Evolutionary conservation across 1,140 invertebrate genomes (phyloP).

Genomic region (Papilio aristodemus): DNA sequence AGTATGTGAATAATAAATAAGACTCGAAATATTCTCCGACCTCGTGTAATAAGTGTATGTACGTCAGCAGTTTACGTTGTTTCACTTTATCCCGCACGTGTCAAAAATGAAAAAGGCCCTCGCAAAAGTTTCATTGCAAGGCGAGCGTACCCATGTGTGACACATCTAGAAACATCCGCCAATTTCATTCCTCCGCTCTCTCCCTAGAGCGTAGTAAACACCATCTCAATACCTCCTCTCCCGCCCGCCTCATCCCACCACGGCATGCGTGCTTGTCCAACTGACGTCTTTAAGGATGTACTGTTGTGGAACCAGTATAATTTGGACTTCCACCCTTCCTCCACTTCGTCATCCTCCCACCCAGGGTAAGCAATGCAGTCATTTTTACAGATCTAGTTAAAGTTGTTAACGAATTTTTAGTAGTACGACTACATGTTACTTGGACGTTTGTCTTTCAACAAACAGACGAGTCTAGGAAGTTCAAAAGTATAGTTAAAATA

Average conservation of each 20-base stretch:
- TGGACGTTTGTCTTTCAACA: constrained; percentile 49
- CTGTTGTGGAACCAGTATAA: constrained; percentile 43
- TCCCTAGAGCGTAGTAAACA: constrained; percentile 73
- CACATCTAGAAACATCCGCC: constrained; percentile 69
- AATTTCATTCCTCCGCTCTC: constrained; percentile 72
- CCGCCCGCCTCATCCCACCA: constrained; percentile 40
- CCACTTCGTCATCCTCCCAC: background rate
- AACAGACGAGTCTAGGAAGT: constrained; percentile 65
- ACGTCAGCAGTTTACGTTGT: constrained; percentile 38
- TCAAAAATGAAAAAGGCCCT: constrained; percentile 58
- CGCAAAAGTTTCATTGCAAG: constrained; percentile 63
- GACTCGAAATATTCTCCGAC: constrained; percentile 14
- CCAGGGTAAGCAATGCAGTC: constrained; percentile 18
- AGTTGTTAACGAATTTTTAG: constrained; percentile 49
- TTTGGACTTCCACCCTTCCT: constrained; percentile 6
- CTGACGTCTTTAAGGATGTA: constrained; percentile 67
- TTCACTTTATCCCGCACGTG: constrained; percentile 54
- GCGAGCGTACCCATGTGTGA: constrained; percentile 57
- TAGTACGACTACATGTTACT: constrained; percentile 39
- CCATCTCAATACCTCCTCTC: constrained; percentile 44
- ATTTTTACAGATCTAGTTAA: constrained; percentile 43
- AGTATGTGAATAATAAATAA: constrained; percentile 16
- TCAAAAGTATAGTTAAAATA: constrained; percentile 49
- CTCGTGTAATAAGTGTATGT: constrained; percentile 20
- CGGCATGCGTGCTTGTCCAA: constrained; percentile 57